phyloP scores from a whole-genome alignment of 2,113 vertebrate species.

The Urocitellus parryii region DNA sequence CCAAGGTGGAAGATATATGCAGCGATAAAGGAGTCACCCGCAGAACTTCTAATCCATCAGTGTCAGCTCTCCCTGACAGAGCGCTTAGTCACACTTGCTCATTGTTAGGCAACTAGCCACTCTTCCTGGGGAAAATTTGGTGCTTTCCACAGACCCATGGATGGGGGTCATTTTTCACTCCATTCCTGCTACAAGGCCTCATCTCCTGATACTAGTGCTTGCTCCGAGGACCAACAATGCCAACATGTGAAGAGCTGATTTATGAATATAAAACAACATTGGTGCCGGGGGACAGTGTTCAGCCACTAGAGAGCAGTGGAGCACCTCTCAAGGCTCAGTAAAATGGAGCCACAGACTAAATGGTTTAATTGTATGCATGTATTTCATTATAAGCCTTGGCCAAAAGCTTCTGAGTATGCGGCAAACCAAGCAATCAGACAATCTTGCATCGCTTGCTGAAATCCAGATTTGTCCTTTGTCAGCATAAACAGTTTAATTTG shows the following conservation, averaged over 20 bases:
- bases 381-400: constrained; percentile 93
- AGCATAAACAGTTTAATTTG: constrained; percentile 99
- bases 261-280: constrained; percentile 87
- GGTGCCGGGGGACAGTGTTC: constrained; percentile 80
- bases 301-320: constrained; percentile 88
- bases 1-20: constrained; percentile 78
- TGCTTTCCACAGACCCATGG: constrained; percentile 82
- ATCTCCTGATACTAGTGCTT: constrained; percentile 81
- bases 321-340: constrained; percentile 70
- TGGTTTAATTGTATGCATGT: constrained; percentile 93
- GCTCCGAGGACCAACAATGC: constrained; percentile 83
- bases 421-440: constrained; percentile 93
- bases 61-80: constrained; percentile 92
- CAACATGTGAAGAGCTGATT: constrained; percentile 87
- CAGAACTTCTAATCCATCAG: constrained; percentile 93
- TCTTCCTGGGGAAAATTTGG: constrained; percentile 86
- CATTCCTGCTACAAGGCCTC: constrained; percentile 81
- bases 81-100: constrained; percentile 92
- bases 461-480: constrained; percentile 97
- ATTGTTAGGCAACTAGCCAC: constrained; percentile 93
- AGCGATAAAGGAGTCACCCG: constrained; percentile 82
- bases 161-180: constrained; percentile 89
- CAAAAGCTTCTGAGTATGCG: constrained; percentile 87
- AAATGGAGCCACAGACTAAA: constrained; percentile 81
- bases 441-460: constrained; percentile 96